Conservation (phyloP, 2,113 vertebrate genomes). For the Meleagris gallopavo region DNA sequence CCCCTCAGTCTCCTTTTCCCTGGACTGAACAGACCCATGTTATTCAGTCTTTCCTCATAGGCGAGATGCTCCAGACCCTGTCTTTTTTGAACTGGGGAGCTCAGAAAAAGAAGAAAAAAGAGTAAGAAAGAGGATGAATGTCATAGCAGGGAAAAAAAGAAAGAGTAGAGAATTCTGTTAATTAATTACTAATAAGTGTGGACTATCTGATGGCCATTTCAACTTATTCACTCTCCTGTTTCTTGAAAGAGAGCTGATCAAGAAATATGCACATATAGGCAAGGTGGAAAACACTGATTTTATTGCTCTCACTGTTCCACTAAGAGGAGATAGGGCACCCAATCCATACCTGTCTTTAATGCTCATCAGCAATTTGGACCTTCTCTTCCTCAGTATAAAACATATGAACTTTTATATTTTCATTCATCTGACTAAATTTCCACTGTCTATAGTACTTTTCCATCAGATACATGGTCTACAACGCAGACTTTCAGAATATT, state of each 20-base stretch:
- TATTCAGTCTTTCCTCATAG: too few species aligned
- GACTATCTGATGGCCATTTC: background rate
- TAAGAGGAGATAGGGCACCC: fast-evolving
- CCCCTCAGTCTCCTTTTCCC: too few species aligned
- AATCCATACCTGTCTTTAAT: background rate
- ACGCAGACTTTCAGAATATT: background rate
- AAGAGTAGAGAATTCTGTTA: background rate
- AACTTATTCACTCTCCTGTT: background rate
- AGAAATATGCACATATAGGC: background rate
- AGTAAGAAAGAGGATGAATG: background rate
- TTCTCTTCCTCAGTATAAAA: background rate
- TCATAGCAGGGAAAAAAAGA: background rate
- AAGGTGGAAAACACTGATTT: background rate
- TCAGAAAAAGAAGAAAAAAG: background rate
- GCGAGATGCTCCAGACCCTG: too few species aligned
- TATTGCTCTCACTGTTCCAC: background rate
- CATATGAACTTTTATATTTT: background rate
- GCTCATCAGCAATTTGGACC: background rate
- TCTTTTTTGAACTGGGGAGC: too few species aligned
- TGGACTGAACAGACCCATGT: too few species aligned
- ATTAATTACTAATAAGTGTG: background rate
- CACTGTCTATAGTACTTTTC: background rate
- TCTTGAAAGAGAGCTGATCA: background rate
- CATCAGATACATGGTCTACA: background rate
- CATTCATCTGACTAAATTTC: background rate